These are phyloP conservation scores for Dendroctonus ponderosae DNA, from an alignment of 1,140 invertebrate species.

Conservation along the genomic window DNA sequence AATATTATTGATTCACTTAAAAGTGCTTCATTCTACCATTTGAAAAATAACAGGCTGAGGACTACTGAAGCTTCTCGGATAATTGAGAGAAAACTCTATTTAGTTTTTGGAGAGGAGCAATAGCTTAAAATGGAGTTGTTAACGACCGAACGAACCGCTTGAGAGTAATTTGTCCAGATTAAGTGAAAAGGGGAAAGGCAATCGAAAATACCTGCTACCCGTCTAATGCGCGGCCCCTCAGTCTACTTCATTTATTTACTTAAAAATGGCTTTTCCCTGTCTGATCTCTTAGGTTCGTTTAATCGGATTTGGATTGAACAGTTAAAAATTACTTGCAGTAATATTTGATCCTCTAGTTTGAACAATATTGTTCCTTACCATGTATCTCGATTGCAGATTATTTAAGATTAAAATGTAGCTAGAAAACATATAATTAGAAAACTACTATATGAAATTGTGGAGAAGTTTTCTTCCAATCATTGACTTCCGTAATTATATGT, in stretches of 20 bases:
- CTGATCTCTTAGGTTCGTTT: constrained; percentile 10
- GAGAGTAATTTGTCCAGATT: constrained; percentile 22
- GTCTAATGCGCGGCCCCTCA: neutral
- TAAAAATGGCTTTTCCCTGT: constrained; percentile 18
- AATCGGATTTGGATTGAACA: constrained; percentile 1
- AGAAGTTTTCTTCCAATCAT: too few relatives aligned
- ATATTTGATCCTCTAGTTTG: too few relatives aligned
- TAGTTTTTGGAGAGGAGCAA: constrained; percentile 17
- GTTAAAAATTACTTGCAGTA: too few relatives aligned
- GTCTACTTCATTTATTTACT: constrained; percentile 17
- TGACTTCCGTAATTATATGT: too few relatives aligned
- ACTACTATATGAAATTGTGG: too few relatives aligned
- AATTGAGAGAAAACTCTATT: constrained; percentile 19
- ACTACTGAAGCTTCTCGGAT: neutral
- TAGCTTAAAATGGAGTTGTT: constrained; percentile 25
- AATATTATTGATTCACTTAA: too few relatives aligned
- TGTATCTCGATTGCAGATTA: too few relatives aligned
- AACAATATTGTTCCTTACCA: too few relatives aligned
- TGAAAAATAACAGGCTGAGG: too few relatives aligned
- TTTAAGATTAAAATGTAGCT: too few relatives aligned
- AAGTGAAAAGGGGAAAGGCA: constrained; percentile 21
- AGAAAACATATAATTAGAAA: too few relatives aligned
- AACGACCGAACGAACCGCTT: constrained; percentile 18
- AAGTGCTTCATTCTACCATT: too few relatives aligned
- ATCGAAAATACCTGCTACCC: constrained; percentile 20